Evolutionary conservation across 1,140 invertebrate genomes (phyloP).

Genomic region (Helicoverpa armigera): DNA sequence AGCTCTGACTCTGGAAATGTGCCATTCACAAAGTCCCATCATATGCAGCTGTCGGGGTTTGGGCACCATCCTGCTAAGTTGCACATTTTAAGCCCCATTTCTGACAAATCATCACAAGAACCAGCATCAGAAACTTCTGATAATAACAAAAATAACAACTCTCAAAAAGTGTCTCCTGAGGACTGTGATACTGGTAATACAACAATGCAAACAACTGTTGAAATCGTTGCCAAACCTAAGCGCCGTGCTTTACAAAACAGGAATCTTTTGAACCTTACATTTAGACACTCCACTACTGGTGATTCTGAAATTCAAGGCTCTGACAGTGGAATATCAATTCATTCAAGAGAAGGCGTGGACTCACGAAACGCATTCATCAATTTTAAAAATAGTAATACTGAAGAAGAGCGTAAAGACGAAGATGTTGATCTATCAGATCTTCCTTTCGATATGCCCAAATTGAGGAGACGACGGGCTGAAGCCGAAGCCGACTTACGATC

Average conservation of each 20-base stretch:
- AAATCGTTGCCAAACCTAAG: slow-evolving; percentile 87
- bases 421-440: slow-evolving; percentile 90
- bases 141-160: slow-evolving; percentile 92
- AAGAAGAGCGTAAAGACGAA: slow-evolving; percentile 78
- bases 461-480: slow-evolving; percentile 90
- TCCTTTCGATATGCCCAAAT: slow-evolving; percentile 96
- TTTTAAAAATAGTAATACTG: slow-evolving; percentile 86
- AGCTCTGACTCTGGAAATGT: slow-evolving; percentile 92
- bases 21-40: slow-evolving; percentile 87
- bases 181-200: slow-evolving; percentile 84
- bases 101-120: slow-evolving; percentile 96
- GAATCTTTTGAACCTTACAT: slow-evolving; percentile 91
- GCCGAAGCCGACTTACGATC: slow-evolving; percentile 91
- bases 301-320: slow-evolving; percentile 93
- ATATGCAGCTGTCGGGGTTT: slow-evolving; percentile 88
- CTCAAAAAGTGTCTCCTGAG: slow-evolving; percentile 90
- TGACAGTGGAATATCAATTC: slow-evolving; percentile 94
- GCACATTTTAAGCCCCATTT: slow-evolving; percentile 95
- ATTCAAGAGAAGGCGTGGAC: slow-evolving; percentile 92
- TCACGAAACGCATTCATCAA: slow-evolving; percentile 88
- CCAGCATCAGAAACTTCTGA: slow-evolving; percentile 92
- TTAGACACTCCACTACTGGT: slow-evolving; percentile 88
- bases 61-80: slow-evolving; percentile 91
- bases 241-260: slow-evolving; percentile 91
- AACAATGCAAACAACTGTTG: slow-evolving; percentile 79